phyloP scores from a whole-genome alignment of 2,888 invertebrate genomes.

The Scaptomyza caliginosa region DNA sequence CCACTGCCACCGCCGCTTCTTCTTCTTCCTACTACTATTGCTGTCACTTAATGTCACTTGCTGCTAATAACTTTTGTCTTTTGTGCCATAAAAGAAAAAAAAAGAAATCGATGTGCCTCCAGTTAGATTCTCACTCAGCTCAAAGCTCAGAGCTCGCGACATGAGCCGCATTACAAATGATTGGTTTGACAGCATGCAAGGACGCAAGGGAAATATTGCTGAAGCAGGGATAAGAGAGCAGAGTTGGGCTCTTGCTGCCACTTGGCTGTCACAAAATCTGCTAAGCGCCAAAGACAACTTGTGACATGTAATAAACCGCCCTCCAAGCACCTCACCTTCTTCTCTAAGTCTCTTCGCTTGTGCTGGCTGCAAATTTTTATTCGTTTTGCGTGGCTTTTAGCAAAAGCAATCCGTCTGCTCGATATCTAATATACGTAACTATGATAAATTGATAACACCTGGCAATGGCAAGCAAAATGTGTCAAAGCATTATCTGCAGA shows the following conservation, averaged over 20 bases:
- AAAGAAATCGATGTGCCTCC: constrained; percentile 60
- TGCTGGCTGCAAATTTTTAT: constrained; percentile 19
- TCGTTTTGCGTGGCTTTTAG: constrained; percentile 4
- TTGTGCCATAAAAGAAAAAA: constrained; percentile 41
- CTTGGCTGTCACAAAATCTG: constrained; percentile 58
- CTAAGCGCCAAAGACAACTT: constrained; percentile 61
- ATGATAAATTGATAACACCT: constrained; percentile 9
- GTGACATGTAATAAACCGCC: constrained; percentile 55
- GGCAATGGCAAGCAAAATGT: neutral
- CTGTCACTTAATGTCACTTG: constrained; percentile 61
- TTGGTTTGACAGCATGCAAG: constrained; percentile 49
- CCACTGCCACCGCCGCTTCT: neutral
- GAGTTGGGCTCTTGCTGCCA: constrained; percentile 40
- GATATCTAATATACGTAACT: neutral
- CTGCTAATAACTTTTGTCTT: constrained; percentile 72
- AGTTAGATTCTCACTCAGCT: constrained; percentile 30
- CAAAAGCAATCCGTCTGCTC: constrained; percentile 4
- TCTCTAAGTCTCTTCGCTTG: neutral
- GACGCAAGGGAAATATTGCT: neutral
- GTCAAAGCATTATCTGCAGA: neutral
- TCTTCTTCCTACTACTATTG: constrained; percentile 1
- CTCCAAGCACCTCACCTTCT: neutral
- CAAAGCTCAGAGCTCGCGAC: constrained; percentile 35
- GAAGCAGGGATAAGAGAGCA: neutral
- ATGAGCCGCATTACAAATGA: constrained; percentile 63